Evolutionary conservation across 2,113 vertebrate genomes (phyloP).

Genomic region (Pedionomus torquatus): DNA sequence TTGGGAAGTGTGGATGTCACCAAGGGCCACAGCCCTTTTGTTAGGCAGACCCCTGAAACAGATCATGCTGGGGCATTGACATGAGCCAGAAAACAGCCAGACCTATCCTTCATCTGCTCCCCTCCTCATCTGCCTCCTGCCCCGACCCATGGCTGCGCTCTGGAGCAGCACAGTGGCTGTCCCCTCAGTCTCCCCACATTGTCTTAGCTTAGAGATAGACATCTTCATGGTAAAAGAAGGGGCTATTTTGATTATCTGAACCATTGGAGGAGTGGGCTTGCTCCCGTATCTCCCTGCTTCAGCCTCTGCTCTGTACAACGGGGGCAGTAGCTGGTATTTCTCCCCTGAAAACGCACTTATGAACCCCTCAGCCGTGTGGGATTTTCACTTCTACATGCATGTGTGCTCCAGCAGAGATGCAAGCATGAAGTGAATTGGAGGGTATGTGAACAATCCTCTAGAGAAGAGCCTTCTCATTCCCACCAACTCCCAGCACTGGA

Average conservation of each 20-base stretch:
- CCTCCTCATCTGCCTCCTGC: background rate
- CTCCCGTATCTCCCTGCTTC: background rate
- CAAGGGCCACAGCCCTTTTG: background rate
- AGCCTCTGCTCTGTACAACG: background rate
- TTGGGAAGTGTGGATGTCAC: background rate
- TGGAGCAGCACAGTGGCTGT: background rate
- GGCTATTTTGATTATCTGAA: background rate
- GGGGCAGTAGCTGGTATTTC: background rate
- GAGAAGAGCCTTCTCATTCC: background rate
- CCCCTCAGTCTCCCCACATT: background rate
- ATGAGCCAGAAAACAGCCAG: background rate
- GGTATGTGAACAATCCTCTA: background rate
- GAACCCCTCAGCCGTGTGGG: background rate
- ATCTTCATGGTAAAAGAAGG: background rate
- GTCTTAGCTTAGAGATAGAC: background rate
- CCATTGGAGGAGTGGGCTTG: background rate
- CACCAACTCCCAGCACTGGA: rapidly evolving
- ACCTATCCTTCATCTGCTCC: background rate
- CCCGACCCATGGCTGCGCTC: rapidly evolving
- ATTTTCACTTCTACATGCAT: rapidly evolving
- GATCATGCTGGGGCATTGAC: background rate
- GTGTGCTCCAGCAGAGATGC: background rate
- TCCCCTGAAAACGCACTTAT: background rate
- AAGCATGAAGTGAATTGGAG: background rate
- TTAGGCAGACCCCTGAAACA: background rate